phyloP scores from a whole-genome alignment of 2,888 invertebrate genomes.

The Acronicta leporina region DNA sequence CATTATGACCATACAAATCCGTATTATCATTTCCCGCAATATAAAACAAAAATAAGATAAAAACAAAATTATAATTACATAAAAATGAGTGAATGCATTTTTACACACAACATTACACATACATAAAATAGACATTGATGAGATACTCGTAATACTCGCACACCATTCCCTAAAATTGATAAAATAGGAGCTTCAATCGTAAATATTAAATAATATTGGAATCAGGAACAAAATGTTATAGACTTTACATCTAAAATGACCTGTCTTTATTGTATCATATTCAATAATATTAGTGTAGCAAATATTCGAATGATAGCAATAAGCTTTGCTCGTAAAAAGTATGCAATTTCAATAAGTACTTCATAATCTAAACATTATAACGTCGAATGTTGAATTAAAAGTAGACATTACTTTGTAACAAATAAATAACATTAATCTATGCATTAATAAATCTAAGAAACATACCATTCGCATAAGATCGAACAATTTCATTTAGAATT shows the following conservation, averaged over 20 bases:
- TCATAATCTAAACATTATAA: constrained; percentile 65
- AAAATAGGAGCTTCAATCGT: constrained; percentile 49
- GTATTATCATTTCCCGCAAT: constrained; percentile 61
- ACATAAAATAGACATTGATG: constrained; percentile 66
- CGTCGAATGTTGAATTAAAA: constrained; percentile 69
- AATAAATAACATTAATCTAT: constrained; percentile 79
- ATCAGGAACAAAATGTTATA: constrained; percentile 61
- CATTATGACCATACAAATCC: constrained; percentile 67
- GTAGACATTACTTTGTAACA: constrained; percentile 73
- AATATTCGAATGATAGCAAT: constrained; percentile 66
- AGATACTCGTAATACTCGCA: constrained; percentile 65
- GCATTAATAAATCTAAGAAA: constrained; percentile 74
- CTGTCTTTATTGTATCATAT: constrained; percentile 70
- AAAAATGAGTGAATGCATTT: constrained; percentile 70
- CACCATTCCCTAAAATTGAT: constrained; percentile 63
- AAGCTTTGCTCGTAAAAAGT: constrained; percentile 66
- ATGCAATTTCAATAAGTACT: constrained; percentile 77
- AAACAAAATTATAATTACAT: constrained; percentile 74
- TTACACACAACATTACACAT: constrained; percentile 68
- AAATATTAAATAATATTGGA: constrained; percentile 55
- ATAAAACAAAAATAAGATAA: constrained; percentile 65
- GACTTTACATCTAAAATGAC: constrained; percentile 64
- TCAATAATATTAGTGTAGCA: constrained; percentile 66
- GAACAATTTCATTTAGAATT: constrained; percentile 79
- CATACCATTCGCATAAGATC: constrained; percentile 76